A percentile compares a stretch with the other conserved stretches of the same genome.
These are phyloP conservation scores for Alviniconcha marisindica DNA, from an alignment of 1,140 invertebrate species.

Conservation along the genomic window DNA sequence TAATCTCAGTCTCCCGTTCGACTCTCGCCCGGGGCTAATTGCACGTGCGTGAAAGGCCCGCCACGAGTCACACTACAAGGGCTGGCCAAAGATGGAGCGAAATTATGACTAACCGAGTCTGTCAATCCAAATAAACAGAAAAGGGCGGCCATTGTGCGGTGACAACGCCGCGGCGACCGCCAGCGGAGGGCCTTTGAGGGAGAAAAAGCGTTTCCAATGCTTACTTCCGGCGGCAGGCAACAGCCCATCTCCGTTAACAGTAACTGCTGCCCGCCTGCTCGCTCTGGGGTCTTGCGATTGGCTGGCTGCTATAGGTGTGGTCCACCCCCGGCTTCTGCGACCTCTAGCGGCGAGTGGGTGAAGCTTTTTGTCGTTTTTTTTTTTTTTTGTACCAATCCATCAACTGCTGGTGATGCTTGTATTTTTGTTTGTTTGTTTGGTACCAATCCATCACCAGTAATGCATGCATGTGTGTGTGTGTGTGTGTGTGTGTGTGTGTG, in stretches of 20 bases:
- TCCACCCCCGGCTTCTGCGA: neutral
- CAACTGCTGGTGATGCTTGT: too few relatives aligned
- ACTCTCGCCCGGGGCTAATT: neutral
- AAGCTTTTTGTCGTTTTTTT: neutral
- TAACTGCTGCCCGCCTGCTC: neutral
- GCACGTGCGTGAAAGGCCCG: neutral
- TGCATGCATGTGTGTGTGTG: neutral
- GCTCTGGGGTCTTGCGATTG: neutral
- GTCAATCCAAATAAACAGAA: conserved; percentile 19
- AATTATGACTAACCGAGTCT: neutral
- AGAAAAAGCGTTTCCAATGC: neutral
- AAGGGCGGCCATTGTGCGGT: neutral
- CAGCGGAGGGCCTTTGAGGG: neutral
- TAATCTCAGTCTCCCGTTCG: neutral
- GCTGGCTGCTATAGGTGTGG: neutral
- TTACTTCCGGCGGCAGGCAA: neutral
- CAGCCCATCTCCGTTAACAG: neutral
- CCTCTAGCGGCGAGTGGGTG: too few relatives aligned
- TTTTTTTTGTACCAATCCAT: too few relatives aligned
- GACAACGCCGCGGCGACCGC: neutral
- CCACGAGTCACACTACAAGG: neutral
- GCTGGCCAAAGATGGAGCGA: neutral
- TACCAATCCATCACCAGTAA: too few relatives aligned
- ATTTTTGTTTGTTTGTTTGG: too few relatives aligned
- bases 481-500: neutral